A percentile compares a stretch with the other conserved stretches of the same genome.
Conservation (phyloP, 2,113 vertebrate species). For the Rhinopomastus cyanomelas region DNA sequence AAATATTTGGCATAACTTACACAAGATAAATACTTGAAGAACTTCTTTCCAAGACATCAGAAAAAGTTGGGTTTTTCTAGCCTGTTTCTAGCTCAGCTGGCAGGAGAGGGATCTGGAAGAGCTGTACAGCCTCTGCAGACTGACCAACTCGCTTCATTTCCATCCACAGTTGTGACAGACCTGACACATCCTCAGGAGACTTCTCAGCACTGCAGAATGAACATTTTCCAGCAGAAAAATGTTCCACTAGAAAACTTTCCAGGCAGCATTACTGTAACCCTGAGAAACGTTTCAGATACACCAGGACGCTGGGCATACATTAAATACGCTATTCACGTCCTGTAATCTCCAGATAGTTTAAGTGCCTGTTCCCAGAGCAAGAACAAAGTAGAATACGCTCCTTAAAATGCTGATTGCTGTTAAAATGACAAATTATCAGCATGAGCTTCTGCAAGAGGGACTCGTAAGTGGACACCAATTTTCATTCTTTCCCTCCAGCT, state of each 20-base stretch:
- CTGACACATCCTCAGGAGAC: neutral
- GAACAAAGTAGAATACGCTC: neutral
- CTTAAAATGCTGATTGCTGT: neutral
- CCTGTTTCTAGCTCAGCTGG: neutral
- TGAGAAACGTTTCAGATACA: neutral
- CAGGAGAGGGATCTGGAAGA: neutral
- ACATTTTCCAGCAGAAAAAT: conserved; percentile 4
- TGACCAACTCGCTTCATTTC: neutral
- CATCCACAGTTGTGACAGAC: conserved; percentile 32
- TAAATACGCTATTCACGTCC: neutral
- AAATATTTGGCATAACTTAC: neutral
- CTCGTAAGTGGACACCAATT: neutral
- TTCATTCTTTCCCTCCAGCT: neutral
- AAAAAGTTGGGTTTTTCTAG: neutral
- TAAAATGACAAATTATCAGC: neutral
- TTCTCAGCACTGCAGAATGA: neutral
- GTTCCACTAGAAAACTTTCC: neutral
- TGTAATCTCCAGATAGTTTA: neutral
- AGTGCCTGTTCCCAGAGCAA: neutral
- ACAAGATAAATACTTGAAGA: conserved; percentile 1
- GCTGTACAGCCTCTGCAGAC: neutral
- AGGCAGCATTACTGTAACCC: neutral
- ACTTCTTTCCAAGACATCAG: neutral
- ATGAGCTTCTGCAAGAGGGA: neutral
- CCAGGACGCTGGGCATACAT: neutral